Evolutionary conservation across 2,888 invertebrate species (phyloP).

Genomic region (Spialia ferax): DNA sequence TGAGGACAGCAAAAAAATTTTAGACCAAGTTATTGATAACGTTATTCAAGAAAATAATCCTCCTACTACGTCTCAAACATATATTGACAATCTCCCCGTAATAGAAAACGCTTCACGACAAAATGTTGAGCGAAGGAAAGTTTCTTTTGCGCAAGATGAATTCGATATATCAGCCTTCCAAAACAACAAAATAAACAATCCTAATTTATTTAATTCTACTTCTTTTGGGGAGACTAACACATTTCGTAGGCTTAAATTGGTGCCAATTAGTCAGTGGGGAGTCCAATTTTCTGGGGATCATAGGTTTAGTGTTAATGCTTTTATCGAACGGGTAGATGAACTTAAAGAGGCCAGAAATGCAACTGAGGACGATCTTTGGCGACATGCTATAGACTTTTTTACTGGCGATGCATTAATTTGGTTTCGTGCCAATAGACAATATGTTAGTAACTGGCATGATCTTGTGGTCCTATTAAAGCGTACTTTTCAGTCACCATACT

Average conservation of each 20-base stretch:
- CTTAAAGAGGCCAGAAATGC: background rate
- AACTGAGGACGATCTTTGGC: background rate
- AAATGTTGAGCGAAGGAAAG: background rate
- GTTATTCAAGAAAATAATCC: background rate
- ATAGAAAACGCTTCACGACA: background rate
- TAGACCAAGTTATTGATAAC: background rate
- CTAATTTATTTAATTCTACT: background rate
- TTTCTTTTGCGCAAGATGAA: background rate
- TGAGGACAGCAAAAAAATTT: background rate
- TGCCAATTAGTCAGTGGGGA: constrained; percentile 1
- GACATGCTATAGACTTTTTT: background rate
- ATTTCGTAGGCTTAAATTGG: background rate
- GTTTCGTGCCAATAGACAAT: background rate
- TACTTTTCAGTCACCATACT: background rate
- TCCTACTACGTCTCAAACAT: background rate
- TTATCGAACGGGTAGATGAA: constrained; percentile 1
- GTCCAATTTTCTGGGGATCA: background rate
- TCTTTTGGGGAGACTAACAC: background rate
- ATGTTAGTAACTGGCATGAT: background rate
- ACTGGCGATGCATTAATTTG: background rate
- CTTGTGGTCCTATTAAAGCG: background rate
- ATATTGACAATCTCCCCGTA: background rate
- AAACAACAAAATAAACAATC: background rate
- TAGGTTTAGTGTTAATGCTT: background rate
- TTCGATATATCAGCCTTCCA: background rate